phyloP scores from a whole-genome alignment of 2,888 invertebrate genomes.

The Oasisia sp. region DNA sequence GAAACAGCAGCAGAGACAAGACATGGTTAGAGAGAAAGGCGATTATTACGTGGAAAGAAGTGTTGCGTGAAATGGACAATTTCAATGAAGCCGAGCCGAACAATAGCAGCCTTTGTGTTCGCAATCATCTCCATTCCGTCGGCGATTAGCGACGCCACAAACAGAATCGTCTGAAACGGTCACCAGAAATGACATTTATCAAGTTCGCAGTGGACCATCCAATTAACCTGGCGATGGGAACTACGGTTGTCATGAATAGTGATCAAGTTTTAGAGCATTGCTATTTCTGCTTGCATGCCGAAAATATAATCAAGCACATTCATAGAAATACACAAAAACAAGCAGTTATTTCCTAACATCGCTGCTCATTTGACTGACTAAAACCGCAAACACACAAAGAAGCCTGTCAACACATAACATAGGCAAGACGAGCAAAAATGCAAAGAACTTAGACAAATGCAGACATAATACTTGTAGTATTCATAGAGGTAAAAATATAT shows the following conservation, averaged over 20 bases:
- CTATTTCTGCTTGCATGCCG: neutral
- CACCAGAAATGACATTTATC: slow-evolving; percentile 3
- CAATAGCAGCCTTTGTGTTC: slow-evolving; percentile 98
- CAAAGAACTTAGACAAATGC: neutral
- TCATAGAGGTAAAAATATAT: no score
- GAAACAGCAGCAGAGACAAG: neutral
- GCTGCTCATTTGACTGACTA: neutral
- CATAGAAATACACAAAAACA: neutral
- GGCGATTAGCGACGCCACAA: slow-evolving; percentile 95
- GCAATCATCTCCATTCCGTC: slow-evolving; percentile 94
- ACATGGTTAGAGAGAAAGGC: neutral
- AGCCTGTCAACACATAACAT: neutral
- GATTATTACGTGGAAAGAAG: slow-evolving; percentile 22
- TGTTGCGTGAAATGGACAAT: slow-evolving; percentile 94
- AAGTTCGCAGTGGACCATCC: neutral
- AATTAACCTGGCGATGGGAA: neutral
- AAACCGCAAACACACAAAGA: neutral
- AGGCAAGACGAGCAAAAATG: neutral
- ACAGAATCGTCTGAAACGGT: slow-evolving; percentile 87
- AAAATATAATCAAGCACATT: neutral
- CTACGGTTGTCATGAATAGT: neutral
- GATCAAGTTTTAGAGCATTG: neutral
- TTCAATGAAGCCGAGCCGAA: slow-evolving; percentile 96
- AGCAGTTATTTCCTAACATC: neutral
- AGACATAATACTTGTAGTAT: neutral